phyloP scores from a whole-genome alignment of 2,113 vertebrate genomes.

The Lophura nycthemera region DNA sequence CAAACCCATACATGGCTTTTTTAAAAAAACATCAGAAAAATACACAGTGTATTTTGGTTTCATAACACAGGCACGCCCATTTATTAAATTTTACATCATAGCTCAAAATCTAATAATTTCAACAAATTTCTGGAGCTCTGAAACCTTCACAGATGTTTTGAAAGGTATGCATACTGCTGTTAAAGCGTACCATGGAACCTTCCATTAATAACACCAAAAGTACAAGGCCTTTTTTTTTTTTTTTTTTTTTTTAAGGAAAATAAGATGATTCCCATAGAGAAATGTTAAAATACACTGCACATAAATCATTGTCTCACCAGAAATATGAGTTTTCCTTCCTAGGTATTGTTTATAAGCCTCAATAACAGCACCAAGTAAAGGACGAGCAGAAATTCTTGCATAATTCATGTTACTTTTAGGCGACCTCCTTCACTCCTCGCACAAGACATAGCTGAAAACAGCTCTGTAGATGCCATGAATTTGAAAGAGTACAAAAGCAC shows the following conservation, averaged over 20 bases:
- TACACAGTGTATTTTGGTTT: background rate
- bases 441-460: background rate
- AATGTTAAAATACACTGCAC: background rate
- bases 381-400: background rate
- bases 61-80: background rate
- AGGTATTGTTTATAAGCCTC: background rate
- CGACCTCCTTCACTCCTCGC: background rate
- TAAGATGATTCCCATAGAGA: background rate
- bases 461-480: background rate
- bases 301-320: background rate
- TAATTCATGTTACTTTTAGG: background rate
- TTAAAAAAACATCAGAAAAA: background rate
- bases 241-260: background rate
- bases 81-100: background rate
- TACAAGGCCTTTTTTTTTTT: background rate
- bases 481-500: background rate
- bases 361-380: background rate
- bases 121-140: background rate
- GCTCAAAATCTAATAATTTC: background rate
- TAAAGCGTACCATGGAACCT: background rate
- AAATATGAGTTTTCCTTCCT: background rate
- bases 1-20: background rate
- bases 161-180: background rate
- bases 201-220: background rate
- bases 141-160: background rate